Percentiles rank a stretch among this genome's conserved stretches.
Evolutionary conservation across 2,797 vertebrate genomes (phyloP).

Genomic region (Sebastes steindachneri): DNA sequence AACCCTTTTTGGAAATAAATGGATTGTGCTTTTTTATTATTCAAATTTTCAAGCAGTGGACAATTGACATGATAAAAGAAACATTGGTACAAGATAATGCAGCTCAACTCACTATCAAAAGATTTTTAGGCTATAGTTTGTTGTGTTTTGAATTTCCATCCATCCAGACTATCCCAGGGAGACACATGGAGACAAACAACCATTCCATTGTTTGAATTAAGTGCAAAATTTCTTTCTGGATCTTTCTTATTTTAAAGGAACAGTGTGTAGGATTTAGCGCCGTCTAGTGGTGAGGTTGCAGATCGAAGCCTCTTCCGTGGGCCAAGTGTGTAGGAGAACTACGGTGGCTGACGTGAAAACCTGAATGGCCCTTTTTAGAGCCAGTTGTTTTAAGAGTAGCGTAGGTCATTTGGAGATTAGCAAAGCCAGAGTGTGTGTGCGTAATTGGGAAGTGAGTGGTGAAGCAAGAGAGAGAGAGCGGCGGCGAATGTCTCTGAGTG

Average conservation of each 20-base stretch:
- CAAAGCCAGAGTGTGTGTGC: too few species aligned
- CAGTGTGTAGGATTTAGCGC: too few species aligned
- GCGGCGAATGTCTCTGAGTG: too few species aligned
- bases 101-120: not conserved
- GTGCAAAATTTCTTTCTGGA: not conserved
- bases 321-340: too few species aligned
- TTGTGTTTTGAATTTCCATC: not conserved
- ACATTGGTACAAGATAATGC: not conserved
- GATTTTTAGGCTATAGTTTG: not conserved
- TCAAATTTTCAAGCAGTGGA: not conserved
- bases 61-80: not conserved
- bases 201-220: not conserved
- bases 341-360: too few species aligned
- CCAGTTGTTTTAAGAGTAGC: too few species aligned
- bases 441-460: too few species aligned
- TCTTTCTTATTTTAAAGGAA: not conserved
- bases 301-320: too few species aligned
- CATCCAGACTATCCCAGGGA: not conserved
- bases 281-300: too few species aligned
- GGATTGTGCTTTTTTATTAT: not conserved
- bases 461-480: too few species aligned
- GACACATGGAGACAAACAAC: too few species aligned
- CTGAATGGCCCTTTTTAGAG: fast-evolving
- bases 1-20: not conserved
- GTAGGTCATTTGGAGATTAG: too few species aligned